Percentiles rank a stretch among this genome's conserved stretches.
Conservation (phyloP, 2,113 vertebrate species). For the Henicopernis longicauda region DNA sequence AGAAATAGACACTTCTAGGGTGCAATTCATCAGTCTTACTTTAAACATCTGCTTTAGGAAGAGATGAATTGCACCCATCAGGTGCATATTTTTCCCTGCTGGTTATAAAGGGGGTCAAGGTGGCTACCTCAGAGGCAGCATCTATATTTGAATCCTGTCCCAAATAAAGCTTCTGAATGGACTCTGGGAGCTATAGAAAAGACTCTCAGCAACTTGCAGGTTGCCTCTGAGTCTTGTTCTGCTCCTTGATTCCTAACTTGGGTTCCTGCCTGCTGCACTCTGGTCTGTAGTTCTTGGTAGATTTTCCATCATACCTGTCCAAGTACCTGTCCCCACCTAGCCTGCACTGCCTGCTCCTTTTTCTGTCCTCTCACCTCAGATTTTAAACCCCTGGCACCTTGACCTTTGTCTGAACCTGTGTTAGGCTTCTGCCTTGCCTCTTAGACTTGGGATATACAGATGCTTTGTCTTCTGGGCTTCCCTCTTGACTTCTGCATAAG, state of each 20-base stretch:
- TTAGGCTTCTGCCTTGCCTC: not conserved
- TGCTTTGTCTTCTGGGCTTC: not conserved
- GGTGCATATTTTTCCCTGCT: not conserved
- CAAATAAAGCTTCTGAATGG: not conserved
- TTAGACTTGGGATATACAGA: not conserved
- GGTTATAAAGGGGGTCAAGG: not conserved
- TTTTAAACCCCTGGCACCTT: not conserved
- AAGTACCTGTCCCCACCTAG: not conserved
- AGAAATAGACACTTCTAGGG: conserved; percentile 36
- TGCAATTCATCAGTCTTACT: conserved; percentile 56
- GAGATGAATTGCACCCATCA: not conserved
- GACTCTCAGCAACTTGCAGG: not conserved
- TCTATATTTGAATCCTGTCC: not conserved
- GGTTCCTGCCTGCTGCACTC: not conserved
- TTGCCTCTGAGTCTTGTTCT: not conserved
- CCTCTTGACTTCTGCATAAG: not conserved
- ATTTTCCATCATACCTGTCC: not conserved
- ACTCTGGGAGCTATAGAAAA: not conserved
- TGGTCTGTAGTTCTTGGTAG: not conserved
- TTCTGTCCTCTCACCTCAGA: not conserved
- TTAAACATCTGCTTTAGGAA: conserved; percentile 56
- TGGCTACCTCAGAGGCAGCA: not conserved
- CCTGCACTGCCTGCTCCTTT: not conserved
- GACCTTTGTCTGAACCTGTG: not conserved
- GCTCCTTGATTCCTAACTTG: not conserved